These are phyloP conservation scores for Motacilla alba DNA, from an alignment of 2,113 vertebrate species.

Conservation along the genomic window DNA sequence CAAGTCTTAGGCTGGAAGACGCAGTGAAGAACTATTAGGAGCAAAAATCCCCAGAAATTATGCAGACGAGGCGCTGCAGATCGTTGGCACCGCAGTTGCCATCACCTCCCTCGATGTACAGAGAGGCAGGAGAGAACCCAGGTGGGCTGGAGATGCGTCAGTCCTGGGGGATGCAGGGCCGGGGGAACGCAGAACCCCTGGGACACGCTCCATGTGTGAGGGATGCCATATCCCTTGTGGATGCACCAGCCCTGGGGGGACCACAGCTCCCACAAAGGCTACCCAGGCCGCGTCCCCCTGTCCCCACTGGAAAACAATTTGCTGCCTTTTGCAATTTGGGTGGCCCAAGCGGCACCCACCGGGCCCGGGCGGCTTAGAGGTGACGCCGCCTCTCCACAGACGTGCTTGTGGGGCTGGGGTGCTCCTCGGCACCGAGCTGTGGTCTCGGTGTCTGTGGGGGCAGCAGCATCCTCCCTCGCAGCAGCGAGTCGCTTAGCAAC, in stretches of 20 bases:
- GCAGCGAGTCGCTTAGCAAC: constrained; percentile 67
- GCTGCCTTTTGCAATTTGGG: not conserved
- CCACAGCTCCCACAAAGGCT: not conserved
- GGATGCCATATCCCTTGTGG: not conserved
- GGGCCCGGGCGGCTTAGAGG: not conserved
- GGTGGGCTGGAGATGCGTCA: not conserved
- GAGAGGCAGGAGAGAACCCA: not conserved
- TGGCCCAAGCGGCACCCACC: not conserved
- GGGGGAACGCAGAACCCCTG: not conserved
- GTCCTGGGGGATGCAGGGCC: not conserved
- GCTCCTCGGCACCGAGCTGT: not conserved
- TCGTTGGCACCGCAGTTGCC: not conserved
- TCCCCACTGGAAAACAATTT: not conserved
- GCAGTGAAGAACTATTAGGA: not conserved
- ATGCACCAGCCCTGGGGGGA: not conserved
- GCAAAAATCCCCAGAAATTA: not conserved
- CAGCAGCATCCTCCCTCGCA: not conserved
- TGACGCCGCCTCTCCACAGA: not conserved
- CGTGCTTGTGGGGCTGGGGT: accelerated
- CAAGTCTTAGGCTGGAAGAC: not conserved
- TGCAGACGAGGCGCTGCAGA: not conserved
- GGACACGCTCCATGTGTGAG: accelerated
- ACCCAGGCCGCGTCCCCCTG: not conserved
- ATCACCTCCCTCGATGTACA: not conserved
- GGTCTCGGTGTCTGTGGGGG: not conserved